phyloP scores from a whole-genome alignment of 2,797 vertebrate genomes.

The Chromobotia macracanthus region DNA sequence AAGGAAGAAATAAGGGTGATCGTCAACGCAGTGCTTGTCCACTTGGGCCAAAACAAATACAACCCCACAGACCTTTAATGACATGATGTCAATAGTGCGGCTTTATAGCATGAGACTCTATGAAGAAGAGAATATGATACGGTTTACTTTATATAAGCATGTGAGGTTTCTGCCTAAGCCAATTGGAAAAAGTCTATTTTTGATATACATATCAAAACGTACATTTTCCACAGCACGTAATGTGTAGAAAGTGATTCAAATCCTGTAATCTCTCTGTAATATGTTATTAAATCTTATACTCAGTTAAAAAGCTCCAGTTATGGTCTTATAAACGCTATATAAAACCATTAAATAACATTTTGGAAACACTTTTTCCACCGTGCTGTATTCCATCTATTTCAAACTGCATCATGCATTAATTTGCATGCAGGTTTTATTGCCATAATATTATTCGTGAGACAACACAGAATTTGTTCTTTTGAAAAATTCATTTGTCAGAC shows the following conservation, averaged over 20 bases:
- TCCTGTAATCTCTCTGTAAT: slow-evolving; percentile 26
- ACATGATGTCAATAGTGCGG: slow-evolving; percentile 50
- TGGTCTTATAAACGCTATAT: neutral
- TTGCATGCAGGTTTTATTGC: neutral
- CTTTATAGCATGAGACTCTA: slow-evolving; percentile 45
- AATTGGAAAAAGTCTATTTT: slow-evolving; percentile 23
- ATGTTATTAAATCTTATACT: slow-evolving; percentile 13
- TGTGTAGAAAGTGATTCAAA: slow-evolving; percentile 20
- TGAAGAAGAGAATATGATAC: slow-evolving; percentile 45
- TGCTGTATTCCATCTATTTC: neutral
- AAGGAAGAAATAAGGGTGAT: slow-evolving; percentile 59
- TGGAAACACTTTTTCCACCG: neutral
- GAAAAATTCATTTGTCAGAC: neutral
- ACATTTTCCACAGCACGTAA: slow-evolving; percentile 23
- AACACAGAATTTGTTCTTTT: neutral
- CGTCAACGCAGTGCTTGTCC: slow-evolving; percentile 49
- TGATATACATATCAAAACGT: slow-evolving; percentile 22
- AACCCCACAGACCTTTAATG: slow-evolving; percentile 48
- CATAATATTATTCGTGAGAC: too few species aligned
- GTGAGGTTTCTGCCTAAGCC: slow-evolving; percentile 41
- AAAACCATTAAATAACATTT: neutral
- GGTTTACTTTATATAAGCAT: slow-evolving; percentile 37
- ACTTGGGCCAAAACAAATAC: slow-evolving; percentile 60
- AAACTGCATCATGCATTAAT: neutral
- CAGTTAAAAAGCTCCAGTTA: neutral